Conservation (phyloP, 2,888 invertebrate genomes). For the Calliopum simillimum region DNA sequence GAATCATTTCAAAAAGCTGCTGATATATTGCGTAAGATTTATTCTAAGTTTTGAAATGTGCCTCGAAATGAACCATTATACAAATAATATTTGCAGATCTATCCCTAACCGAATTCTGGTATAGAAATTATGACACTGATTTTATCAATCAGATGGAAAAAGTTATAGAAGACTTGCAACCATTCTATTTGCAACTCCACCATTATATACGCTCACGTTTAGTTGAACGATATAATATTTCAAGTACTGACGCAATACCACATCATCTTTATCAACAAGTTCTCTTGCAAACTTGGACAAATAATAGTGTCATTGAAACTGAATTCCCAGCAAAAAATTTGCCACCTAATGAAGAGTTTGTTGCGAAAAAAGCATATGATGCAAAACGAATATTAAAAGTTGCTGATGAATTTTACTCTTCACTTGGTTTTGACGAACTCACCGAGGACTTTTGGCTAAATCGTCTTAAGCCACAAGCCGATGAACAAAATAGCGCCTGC, state of each 20-base stretch:
- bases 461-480: not conserved
- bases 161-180: slow-evolving; percentile 78
- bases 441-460: not conserved
- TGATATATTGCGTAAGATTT: not conserved
- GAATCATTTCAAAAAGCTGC: too few species aligned
- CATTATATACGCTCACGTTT: slow-evolving; percentile 79
- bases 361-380: slow-evolving; percentile 15
- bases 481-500: not conserved
- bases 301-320: slow-evolving; percentile 7
- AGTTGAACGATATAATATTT: slow-evolving; percentile 39
- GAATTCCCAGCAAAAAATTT: slow-evolving; percentile 11
- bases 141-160: slow-evolving; percentile 69
- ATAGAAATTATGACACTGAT: slow-evolving; percentile 39
- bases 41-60: not conserved
- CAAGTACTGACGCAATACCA: slow-evolving; percentile 26
- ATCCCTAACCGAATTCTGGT: slow-evolving; percentile 43
- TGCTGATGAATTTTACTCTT: slow-evolving; percentile 27
- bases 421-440: slow-evolving; percentile 34
- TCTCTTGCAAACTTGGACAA: slow-evolving; percentile 19
- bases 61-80: not conserved
- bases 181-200: slow-evolving; percentile 81
- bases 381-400: not conserved
- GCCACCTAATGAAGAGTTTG: slow-evolving; percentile 17
- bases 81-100: slow-evolving; percentile 19
- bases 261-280: slow-evolving; percentile 34